Percentiles rank a stretch among this genome's conserved stretches.
phyloP scores from a whole-genome alignment of 2,888 invertebrate genomes.

The Liposcelis brunnea region DNA sequence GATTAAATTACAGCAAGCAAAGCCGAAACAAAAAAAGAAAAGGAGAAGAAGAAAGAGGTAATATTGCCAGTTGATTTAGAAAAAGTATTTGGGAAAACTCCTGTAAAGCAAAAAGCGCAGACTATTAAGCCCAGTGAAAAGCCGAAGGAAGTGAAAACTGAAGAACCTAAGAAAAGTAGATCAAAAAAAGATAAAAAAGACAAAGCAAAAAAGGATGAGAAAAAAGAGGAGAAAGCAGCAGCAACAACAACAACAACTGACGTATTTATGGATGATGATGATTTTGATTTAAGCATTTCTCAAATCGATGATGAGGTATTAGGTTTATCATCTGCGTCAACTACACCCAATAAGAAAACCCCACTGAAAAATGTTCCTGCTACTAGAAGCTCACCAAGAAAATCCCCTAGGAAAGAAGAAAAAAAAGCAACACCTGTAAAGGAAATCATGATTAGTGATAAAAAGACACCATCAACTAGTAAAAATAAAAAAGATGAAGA shows the following conservation, averaged over 20 bases:
- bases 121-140: conserved; percentile 26
- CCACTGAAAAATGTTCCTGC: neutral
- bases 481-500: conserved; percentile 9
- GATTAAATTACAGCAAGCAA: conserved; percentile 19
- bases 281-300: conserved; percentile 49
- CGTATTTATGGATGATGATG: conserved; percentile 45
- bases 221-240: conserved; percentile 11
- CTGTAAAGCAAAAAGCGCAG: conserved; percentile 32
- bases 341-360: neutral
- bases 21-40: conserved; percentile 21
- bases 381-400: conserved; percentile 7
- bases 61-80: conserved; percentile 31
- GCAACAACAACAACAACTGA: conserved; percentile 18
- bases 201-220: conserved; percentile 12
- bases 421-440: too few relatives aligned
- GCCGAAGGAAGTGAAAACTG: conserved; percentile 14
- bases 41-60: conserved; percentile 28
- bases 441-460: conserved; percentile 8
- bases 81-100: conserved; percentile 36
- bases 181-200: too few relatives aligned
- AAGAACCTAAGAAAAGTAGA: conserved; percentile 12
- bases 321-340: conserved; percentile 7
- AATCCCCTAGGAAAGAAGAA: conserved; percentile 6
- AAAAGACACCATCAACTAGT: conserved; percentile 13
- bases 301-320: conserved; percentile 39